Conservation (phyloP, 2,113 vertebrate genomes). For the Lycocorax pyrrhopterus region DNA sequence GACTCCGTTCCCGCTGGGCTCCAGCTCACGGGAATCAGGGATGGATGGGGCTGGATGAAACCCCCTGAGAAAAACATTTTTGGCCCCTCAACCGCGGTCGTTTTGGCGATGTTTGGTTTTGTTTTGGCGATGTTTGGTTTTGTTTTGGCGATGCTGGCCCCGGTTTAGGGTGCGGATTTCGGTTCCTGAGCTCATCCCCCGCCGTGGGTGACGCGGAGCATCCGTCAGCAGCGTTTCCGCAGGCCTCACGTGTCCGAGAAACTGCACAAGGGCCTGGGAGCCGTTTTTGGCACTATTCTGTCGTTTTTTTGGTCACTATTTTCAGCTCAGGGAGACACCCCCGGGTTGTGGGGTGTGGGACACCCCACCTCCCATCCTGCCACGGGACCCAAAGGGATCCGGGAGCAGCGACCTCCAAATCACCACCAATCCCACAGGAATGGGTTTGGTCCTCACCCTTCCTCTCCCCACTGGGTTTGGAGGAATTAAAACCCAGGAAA, state of each 20-base stretch:
- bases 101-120: rapidly evolving
- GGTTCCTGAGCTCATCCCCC: background rate
- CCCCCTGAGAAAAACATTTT: rapidly evolving
- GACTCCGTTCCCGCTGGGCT: rapidly evolving
- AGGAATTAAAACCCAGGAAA: background rate
- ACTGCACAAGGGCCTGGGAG: background rate
- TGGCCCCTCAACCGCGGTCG: rapidly evolving
- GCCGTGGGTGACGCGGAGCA: background rate
- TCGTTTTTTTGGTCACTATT: background rate
- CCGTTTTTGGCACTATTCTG: rapidly evolving
- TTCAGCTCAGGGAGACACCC: too few relatives aligned
- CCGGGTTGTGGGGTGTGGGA: rapidly evolving
- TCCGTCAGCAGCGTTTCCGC: background rate
- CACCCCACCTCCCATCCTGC: rapidly evolving
- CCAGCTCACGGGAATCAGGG: rapidly evolving
- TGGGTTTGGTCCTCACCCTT: background rate
- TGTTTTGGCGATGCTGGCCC: background rate
- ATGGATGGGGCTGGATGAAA: background rate
- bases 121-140: too few relatives aligned
- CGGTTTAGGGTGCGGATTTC: background rate
- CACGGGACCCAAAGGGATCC: background rate
- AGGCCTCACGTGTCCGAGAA: rapidly evolving
- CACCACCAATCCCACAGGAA: rapidly evolving
- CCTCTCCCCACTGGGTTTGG: background rate
- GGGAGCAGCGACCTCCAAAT: rapidly evolving